Evolutionary conservation across 2,888 invertebrate species (phyloP).

Genomic region (Pandemis cinnamomeana): DNA sequence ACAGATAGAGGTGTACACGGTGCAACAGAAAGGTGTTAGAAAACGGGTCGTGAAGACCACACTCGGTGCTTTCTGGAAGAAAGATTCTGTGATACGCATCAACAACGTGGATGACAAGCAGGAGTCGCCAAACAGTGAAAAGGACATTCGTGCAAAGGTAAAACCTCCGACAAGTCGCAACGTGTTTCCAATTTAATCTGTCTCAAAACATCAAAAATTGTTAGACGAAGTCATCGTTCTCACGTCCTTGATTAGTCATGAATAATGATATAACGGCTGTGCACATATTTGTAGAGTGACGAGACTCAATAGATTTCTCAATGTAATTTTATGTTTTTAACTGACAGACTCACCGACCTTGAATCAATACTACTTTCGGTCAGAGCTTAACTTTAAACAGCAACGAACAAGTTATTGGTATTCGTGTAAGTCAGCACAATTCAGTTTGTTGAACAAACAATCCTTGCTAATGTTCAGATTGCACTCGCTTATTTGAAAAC

Average conservation of each 20-base stretch:
- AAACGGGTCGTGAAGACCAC: conserved; percentile 86
- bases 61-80: conserved; percentile 88
- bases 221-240: conserved; percentile 39
- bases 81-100: conserved; percentile 87
- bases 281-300: conserved; percentile 29
- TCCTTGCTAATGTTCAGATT: conserved; percentile 36
- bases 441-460: conserved; percentile 46
- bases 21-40: conserved; percentile 84
- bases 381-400: conserved; percentile 11
- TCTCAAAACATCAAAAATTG: conserved; percentile 17
- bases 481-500: conserved; percentile 41
- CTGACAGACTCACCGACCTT: conserved; percentile 28
- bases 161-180: conserved; percentile 50
- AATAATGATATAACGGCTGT: conserved; percentile 34
- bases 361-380: conserved; percentile 35
- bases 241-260: conserved; percentile 40
- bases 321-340: conserved; percentile 28
- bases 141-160: conserved; percentile 88
- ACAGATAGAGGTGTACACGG: conserved; percentile 88
- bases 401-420: conserved; percentile 15
- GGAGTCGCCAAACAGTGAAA: conserved; percentile 87
- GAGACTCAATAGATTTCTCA: conserved; percentile 27
- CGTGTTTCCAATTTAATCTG: conserved; percentile 73
- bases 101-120: conserved; percentile 90
- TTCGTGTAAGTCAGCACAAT: conserved; percentile 36